Percentiles rank a stretch among this genome's conserved stretches.
These are phyloP conservation scores for Caerostris darwini DNA, from an alignment of 1,140 invertebrate genomes.

Conservation along the genomic window DNA sequence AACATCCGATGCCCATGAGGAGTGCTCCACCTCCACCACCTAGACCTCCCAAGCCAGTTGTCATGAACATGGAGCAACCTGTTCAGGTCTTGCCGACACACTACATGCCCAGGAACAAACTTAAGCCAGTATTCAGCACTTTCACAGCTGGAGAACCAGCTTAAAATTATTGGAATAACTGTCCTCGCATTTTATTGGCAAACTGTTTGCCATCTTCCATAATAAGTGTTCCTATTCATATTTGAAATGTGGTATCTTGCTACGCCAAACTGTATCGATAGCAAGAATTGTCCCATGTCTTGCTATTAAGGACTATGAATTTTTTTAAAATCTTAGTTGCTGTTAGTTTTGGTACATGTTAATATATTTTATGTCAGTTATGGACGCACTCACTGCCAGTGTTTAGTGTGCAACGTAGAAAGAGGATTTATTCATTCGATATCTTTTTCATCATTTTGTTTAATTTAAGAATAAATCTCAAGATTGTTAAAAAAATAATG, in stretches of 20 bases:
- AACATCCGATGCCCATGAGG: constrained; percentile 46
- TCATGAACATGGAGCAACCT: constrained; percentile 15
- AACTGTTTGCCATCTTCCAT: neutral
- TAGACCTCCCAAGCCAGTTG: neutral
- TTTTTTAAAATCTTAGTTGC: neutral
- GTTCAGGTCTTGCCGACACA: constrained; percentile 54
- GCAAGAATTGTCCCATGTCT: neutral
- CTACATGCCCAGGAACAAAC: neutral
- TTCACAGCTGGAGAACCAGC: constrained; percentile 54
- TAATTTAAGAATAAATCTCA: no score
- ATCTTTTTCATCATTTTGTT: no score
- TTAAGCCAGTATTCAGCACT: constrained; percentile 32
- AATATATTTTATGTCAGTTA: neutral
- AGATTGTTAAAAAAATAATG: no score
- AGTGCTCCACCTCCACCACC: neutral
- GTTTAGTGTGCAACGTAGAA: no score
- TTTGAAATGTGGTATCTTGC: neutral
- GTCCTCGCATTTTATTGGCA: neutral
- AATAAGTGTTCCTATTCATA: constrained; percentile 20
- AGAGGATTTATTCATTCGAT: no score
- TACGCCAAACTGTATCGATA: neutral
- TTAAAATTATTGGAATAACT: neutral
- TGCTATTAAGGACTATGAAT: no score
- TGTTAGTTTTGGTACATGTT: neutral
- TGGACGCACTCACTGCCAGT: constrained; percentile 2